Conservation (phyloP, 1,140 invertebrate genomes). For the Megathymus violae region DNA sequence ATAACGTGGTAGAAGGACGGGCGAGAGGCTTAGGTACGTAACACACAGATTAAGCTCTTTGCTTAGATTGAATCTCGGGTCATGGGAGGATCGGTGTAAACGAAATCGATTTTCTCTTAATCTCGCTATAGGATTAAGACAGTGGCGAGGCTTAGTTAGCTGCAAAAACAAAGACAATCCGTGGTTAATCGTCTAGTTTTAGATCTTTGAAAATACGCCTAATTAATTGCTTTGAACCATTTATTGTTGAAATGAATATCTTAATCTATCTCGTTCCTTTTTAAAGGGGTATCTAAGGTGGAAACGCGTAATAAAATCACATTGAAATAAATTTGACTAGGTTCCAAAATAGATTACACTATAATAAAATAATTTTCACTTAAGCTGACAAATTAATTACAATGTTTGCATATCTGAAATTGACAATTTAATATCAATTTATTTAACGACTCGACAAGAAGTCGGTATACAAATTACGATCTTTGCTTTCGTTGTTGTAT, state of each 20-base stretch:
- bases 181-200: conserved; percentile 50
- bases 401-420: conserved; percentile 16
- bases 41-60: conserved; percentile 57
- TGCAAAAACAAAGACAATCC: conserved; percentile 57
- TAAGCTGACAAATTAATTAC: conserved; percentile 12
- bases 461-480: conserved; percentile 38
- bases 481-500: conserved; percentile 55
- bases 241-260: conserved; percentile 48
- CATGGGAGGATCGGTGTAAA: conserved; percentile 52
- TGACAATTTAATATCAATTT: conserved; percentile 35
- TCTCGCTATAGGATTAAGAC: conserved; percentile 58
- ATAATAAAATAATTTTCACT: conserved; percentile 10
- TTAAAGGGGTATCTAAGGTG: conserved; percentile 5
- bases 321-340: conserved; percentile 13
- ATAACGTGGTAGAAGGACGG: conserved; percentile 56
- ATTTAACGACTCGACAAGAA: conserved; percentile 36
- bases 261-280: conserved; percentile 24
- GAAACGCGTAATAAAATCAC: conserved; percentile 15
- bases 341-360: conserved; percentile 8
- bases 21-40: conserved; percentile 53
- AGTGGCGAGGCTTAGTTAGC: conserved; percentile 49
- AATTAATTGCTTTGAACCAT: conserved; percentile 46
- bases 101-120: conserved; percentile 62
- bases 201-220: conserved; percentile 36
- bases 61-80: conserved; percentile 58